phyloP scores from a whole-genome alignment of 1,140 invertebrate genomes.

The Cecropterus lyciades region DNA sequence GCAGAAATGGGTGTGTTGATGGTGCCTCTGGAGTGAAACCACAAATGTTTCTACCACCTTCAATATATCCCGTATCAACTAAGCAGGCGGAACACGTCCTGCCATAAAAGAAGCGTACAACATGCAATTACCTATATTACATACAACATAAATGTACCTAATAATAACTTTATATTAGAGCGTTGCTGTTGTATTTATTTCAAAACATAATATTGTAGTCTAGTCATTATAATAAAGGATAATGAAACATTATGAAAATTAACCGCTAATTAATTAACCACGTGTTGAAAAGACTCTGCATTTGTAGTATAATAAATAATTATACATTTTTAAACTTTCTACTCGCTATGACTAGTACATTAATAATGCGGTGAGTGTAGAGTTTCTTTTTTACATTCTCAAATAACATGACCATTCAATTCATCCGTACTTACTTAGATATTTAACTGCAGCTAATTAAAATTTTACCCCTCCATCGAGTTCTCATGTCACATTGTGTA shows the following conservation, averaged over 20 bases:
- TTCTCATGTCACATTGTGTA: constrained; percentile 25
- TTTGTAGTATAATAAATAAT: neutral
- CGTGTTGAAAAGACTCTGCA: no score
- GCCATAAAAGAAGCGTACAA: constrained; percentile 20
- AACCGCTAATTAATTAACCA: no score
- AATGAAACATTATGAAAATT: neutral
- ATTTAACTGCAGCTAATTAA: constrained; percentile 31
- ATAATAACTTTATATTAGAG: constrained; percentile 26
- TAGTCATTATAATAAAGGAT: neutral
- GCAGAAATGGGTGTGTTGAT: no score
- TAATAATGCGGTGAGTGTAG: neutral
- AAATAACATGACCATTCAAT: neutral
- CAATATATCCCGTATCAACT: constrained; percentile 1
- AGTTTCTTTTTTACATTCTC: neutral
- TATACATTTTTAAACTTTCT: no score
- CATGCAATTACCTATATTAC: constrained; percentile 28
- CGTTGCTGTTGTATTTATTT: constrained; percentile 1
- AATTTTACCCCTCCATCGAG: constrained; percentile 23
- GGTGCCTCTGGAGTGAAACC: no score
- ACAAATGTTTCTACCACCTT: no score
- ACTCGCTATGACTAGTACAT: no score
- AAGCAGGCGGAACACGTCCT: constrained; percentile 17
- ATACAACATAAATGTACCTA: constrained; percentile 26
- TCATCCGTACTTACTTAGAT: neutral
- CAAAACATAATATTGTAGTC: neutral